Evolutionary conservation across 2,797 vertebrate genomes (phyloP).

Genomic region (Thalassophryne amazonica): DNA sequence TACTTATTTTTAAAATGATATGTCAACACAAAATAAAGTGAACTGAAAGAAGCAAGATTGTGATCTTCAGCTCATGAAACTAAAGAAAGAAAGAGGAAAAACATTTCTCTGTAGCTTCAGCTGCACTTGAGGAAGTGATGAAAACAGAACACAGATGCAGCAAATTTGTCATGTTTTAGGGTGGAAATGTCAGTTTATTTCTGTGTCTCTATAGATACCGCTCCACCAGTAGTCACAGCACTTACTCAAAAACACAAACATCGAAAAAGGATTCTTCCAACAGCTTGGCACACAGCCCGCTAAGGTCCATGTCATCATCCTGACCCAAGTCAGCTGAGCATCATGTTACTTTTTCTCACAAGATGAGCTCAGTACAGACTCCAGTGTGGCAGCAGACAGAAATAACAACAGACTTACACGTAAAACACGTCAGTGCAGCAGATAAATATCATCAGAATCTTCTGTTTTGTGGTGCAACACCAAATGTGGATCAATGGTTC

Average conservation of each 20-base stretch:
- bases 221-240: neutral
- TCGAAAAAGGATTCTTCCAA: neutral
- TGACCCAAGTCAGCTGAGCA: constrained; percentile 53
- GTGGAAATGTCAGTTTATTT: no score
- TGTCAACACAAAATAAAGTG: no score
- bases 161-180: no score
- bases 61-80: no score
- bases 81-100: no score
- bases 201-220: neutral
- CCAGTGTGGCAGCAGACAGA: neutral
- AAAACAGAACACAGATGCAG: neutral
- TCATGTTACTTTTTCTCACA: constrained; percentile 43
- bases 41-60: no score
- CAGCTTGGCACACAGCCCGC: neutral
- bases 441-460: neutral
- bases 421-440: no score
- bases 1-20: no score
- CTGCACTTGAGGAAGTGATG: no score
- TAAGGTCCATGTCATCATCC: constrained; percentile 5
- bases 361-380: constrained; percentile 29
- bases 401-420: constrained; percentile 1
- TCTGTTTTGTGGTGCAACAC: neutral
- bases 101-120: no score
- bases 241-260: neutral
- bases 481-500: no score